phyloP scores from a whole-genome alignment of 1,140 invertebrate genomes.

The Lerema accius region DNA sequence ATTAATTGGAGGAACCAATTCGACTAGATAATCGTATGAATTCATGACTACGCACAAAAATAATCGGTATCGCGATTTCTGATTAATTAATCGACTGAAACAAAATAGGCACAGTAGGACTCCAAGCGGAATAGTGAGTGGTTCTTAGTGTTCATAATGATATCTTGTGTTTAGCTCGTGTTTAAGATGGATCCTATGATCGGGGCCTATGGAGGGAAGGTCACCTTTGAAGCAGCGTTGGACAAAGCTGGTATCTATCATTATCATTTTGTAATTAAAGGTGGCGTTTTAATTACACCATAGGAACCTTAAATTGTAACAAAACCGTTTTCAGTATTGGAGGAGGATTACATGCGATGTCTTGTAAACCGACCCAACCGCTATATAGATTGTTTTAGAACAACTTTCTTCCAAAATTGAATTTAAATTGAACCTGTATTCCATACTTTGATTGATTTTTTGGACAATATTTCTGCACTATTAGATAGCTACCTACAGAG shows the following conservation, averaged over 20 bases:
- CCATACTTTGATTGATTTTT: too few relatives aligned
- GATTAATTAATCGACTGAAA: slow-evolving; percentile 17
- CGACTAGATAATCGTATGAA: background rate
- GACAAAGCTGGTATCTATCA: slow-evolving; percentile 49
- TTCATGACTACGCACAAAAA: background rate
- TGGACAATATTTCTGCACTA: too few relatives aligned
- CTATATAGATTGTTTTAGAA: too few relatives aligned
- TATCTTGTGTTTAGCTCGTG: background rate
- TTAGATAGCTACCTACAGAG: background rate
- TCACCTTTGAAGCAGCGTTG: slow-evolving; percentile 58
- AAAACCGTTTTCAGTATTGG: too few relatives aligned
- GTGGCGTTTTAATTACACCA: too few relatives aligned
- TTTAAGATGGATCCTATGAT: slow-evolving; percentile 21
- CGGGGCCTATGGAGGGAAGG: slow-evolving; percentile 31
- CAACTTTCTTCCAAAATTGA: too few relatives aligned
- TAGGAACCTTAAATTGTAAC: too few relatives aligned
- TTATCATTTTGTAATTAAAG: too few relatives aligned
- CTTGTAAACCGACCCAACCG: too few relatives aligned
- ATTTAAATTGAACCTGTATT: too few relatives aligned
- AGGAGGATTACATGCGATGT: too few relatives aligned
- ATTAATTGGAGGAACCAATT: too few relatives aligned
- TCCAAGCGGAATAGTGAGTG: background rate
- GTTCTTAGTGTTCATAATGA: slow-evolving; percentile 15
- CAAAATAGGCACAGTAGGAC: slow-evolving; percentile 9
- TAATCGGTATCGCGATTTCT: slow-evolving; percentile 21